Base-by-base conservation (phyloP, 2,113 vertebrate species). In the Cyprinodon variegatus region DNA sequence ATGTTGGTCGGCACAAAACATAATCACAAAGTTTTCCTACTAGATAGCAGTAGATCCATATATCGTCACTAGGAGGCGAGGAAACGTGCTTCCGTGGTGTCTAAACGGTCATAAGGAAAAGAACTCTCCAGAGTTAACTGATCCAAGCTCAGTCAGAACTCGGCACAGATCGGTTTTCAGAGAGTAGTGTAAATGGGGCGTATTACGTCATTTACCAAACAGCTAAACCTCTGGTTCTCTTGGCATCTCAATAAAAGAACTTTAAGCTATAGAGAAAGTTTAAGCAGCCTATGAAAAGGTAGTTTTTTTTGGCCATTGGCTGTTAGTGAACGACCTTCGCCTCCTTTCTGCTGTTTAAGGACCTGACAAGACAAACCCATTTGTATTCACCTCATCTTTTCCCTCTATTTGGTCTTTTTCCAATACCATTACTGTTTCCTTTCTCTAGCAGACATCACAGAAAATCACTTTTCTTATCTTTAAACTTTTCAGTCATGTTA, bases 401-500 rank as follows among this genome's bases (percentile, higher is more conserved):
- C 36, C 60, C 57, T 4, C 66, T 37, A 37, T 36, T 20, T 11
- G 1, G 15, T 60, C 11, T 75, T 66, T 29, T 43, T n/a, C 29
- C 4, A 74, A 60, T 57, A 15, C 17, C 61, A 29, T 59, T 29
- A 2, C 9, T 29, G 20, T 29, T 65, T 43, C 2, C 74, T 63
- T 74, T 69, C 62, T 45, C 36, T 22, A 65, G n/a, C 53, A 68
- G 48, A 53, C 66, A 69, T 46, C 43, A 50, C 61, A 68, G 40
- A 68, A 12, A 76, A 70, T 79, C 74, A 37, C 5, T 53, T 68
- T 61, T 61, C 45, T 48, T 22, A 48, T 65, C 12, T 70, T 61
- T 57, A 70, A 83, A 85, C 77, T 81, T 85, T 73, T 65, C 80
- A 76, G 68, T 81, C 40, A n/a, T 36, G 37, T 36, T 65, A 75